Base-by-base conservation (phyloP, 2,888 invertebrate species). In the Ectemnius continuus region DNA sequence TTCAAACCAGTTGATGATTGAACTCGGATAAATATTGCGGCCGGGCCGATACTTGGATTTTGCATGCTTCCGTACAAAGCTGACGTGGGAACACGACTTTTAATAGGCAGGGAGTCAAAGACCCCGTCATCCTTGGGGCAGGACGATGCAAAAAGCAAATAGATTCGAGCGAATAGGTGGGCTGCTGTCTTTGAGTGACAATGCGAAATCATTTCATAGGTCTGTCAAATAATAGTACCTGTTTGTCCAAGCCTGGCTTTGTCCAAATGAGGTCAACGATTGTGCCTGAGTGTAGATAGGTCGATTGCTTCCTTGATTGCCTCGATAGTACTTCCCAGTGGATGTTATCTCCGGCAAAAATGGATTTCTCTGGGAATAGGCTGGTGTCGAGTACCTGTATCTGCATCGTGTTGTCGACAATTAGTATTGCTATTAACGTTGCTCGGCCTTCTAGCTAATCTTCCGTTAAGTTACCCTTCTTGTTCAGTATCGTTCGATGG, bases 401-500 rank as follows among this genome's bases (percentile, higher is more conserved):
- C 86, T 86, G 67, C 11, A 73, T 73, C 20, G 2, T 46, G 11
- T 36, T 36, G 36, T 36, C 36, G 36, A 11, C 8, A 5, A 36
- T 36, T 36, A 36, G 36, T 11, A 8, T 36, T 11, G 36, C 36
- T 11, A 8, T 48, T 57, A 58, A 52, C 26, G 47, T 11, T 11
- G 28, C 14, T 13, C 14, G 23, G 23, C 3, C 36, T 36, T 36
- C 36, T 36, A 36, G 48, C 8, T 13, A 64, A 75, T 75, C 70
- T 67, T n/a, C 58, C 67, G 67, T 47, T n/a, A 70, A 71, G 58
- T 84, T 78, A 88, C 88, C 87, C 85, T 68, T 84, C 79, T 66
- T 86, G 80, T 11, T 77, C 74, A 63, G 80, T 86, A 60, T 76
- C 80, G 76, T 88, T 88, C 61, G 82, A 73, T 65, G 86, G 84